A percentile compares a stretch with the other conserved stretches of the same genome.
These are phyloP conservation scores for Horisme vitalbata DNA, from an alignment of 2,888 invertebrate species.

Conservation along the genomic window DNA sequence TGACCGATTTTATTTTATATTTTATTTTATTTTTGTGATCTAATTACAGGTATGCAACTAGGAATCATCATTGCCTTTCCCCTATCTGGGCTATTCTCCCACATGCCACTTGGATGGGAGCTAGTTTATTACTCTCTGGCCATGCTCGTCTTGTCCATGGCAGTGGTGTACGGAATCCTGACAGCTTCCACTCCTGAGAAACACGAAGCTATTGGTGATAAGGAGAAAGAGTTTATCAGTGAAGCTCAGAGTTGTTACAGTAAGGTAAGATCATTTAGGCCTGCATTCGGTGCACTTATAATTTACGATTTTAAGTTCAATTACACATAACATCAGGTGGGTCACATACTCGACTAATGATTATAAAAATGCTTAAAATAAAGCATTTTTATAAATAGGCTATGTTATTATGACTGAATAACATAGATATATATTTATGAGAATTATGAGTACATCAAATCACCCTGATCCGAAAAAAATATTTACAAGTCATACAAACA, in stretches of 20 bases:
- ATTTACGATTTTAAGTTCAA: too few relatives aligned
- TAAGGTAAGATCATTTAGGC: slow-evolving; percentile 38
- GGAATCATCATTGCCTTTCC: slow-evolving; percentile 61
- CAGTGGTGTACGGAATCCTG: slow-evolving; percentile 54
- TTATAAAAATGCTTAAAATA: too few relatives aligned
- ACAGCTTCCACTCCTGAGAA: slow-evolving; percentile 58
- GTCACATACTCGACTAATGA: too few relatives aligned
- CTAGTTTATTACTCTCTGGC: slow-evolving; percentile 63
- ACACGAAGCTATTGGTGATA: slow-evolving; percentile 65
- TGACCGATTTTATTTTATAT: too few relatives aligned
- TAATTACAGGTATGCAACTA: slow-evolving; percentile 50
- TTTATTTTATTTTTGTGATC: slow-evolving; percentile 1
- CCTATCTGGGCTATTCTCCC: slow-evolving; percentile 49
- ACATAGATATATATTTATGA: too few relatives aligned
- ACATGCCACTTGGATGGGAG: slow-evolving; percentile 63
- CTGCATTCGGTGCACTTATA: too few relatives aligned
- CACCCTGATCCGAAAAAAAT: too few relatives aligned
- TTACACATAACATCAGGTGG: too few relatives aligned
- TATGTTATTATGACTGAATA: too few relatives aligned
- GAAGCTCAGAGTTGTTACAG: slow-evolving; percentile 48
- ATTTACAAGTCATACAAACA: too few relatives aligned
- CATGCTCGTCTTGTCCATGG: slow-evolving; percentile 59
- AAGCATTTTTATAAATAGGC: too few relatives aligned
- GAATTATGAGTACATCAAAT: too few relatives aligned
- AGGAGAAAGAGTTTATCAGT: slow-evolving; percentile 64